A percentile compares a stretch with the other conserved stretches of the same genome.
Evolutionary conservation across 2,888 invertebrate genomes (phyloP).

Genomic region (Drosophila flavopinicola): DNA sequence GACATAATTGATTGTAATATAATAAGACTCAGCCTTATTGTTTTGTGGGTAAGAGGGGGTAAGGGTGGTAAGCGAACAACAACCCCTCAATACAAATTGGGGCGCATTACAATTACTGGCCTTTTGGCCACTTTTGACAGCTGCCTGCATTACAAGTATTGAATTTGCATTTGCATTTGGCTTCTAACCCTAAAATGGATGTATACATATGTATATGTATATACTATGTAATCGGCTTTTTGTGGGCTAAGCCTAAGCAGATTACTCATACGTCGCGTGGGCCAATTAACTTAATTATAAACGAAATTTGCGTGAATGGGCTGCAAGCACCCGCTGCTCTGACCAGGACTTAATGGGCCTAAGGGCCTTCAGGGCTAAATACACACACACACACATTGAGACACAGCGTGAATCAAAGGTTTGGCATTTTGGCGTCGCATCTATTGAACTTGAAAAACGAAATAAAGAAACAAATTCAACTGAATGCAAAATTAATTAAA

Average conservation of each 20-base stretch:
- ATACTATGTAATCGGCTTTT: conserved; percentile 43
- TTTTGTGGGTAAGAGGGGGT: too few relatives aligned
- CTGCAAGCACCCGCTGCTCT: conserved; percentile 2
- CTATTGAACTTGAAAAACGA: conserved; percentile 35
- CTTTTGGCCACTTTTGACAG: conserved; percentile 1
- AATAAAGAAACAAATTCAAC: conserved; percentile 1
- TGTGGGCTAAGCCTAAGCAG: conserved; percentile 43
- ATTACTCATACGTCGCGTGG: conserved; percentile 72
- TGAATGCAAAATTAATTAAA: conserved; percentile 56
- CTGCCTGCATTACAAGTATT: conserved; percentile 32
- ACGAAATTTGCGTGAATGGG: conserved; percentile 28
- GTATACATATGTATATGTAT: not conserved
- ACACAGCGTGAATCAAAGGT: conserved; percentile 15
- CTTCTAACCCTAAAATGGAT: conserved; percentile 38
- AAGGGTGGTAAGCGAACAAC: too few relatives aligned
- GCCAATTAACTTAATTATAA: conserved; percentile 66
- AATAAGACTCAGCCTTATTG: not conserved
- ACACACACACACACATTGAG: not conserved
- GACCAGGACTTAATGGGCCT: conserved; percentile 7
- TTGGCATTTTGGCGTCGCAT: conserved; percentile 27
- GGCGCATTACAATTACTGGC: conserved; percentile 8
- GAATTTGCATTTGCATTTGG: conserved; percentile 26
- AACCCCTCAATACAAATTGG: conserved; percentile 5
- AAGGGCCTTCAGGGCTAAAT: conserved; percentile 24
- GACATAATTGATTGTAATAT: conserved; percentile 5